phyloP scores from a whole-genome alignment of 1,140 invertebrate genomes.

The Drosophila cardini region DNA sequence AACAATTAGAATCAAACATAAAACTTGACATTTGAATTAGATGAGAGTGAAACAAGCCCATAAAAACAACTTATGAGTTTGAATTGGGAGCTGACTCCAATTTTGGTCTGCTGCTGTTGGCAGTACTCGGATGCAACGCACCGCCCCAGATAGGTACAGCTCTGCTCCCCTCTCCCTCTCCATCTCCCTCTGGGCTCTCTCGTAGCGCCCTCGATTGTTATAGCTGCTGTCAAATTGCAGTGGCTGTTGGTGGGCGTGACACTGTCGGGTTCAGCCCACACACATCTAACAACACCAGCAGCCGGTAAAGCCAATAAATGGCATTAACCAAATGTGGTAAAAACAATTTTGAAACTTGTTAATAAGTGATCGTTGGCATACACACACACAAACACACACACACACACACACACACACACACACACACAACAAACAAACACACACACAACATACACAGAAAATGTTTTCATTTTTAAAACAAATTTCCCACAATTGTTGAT shows the following conservation, averaged over 20 bases:
- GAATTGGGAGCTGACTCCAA: slow-evolving; percentile 43
- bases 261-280: slow-evolving; percentile 56
- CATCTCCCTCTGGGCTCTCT: slow-evolving; percentile 22
- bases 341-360: slow-evolving; percentile 81
- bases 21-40: slow-evolving; percentile 64
- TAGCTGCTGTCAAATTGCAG: slow-evolving; percentile 60
- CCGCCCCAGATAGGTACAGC: slow-evolving; percentile 11
- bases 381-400: slow-evolving; percentile 30
- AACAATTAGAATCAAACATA: slow-evolving; percentile 74
- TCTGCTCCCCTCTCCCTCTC: not conserved
- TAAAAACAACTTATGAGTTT: not conserved
- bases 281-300: slow-evolving; percentile 51
- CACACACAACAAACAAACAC: slow-evolving; percentile 31
- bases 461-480: slow-evolving; percentile 48
- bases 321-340: slow-evolving; percentile 80
- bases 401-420: slow-evolving; percentile 1
- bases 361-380: slow-evolving; percentile 60
- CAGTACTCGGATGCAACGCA: slow-evolving; percentile 55
- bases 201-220: slow-evolving; percentile 20
- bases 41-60: slow-evolving; percentile 32
- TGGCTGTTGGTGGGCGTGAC: slow-evolving; percentile 71
- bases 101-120: slow-evolving; percentile 53
- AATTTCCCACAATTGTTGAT: slow-evolving; percentile 77
- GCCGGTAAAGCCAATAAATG: slow-evolving; percentile 70
- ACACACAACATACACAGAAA: slow-evolving; percentile 23